A percentile compares a stretch with the other conserved stretches of the same genome.
phyloP scores from a whole-genome alignment of 1,140 invertebrate species.

The Centruroides sculpturatus region DNA sequence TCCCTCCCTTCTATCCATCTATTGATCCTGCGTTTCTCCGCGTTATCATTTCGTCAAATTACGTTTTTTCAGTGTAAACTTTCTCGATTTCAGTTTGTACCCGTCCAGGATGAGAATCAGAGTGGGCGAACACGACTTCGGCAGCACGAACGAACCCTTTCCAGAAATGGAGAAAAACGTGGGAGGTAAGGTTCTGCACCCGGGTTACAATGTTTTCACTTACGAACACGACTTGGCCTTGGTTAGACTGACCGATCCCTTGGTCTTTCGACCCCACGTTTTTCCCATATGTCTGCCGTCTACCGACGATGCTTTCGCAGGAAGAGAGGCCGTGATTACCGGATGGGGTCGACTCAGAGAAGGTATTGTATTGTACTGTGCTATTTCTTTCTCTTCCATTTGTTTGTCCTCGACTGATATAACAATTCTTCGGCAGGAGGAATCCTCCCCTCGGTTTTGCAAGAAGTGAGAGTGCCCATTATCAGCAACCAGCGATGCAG shows the following conservation, averaged over 20 bases:
- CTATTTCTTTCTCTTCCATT: neutral
- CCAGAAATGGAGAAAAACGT: conserved; percentile 71
- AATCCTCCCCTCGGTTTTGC: conserved; percentile 70
- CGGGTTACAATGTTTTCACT: conserved; percentile 77
- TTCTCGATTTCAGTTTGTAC: conserved; percentile 48
- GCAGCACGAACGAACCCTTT: conserved; percentile 69
- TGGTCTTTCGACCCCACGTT: conserved; percentile 48
- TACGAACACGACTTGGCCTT: conserved; percentile 86
- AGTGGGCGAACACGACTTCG: conserved; percentile 77
- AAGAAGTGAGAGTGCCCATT: conserved; percentile 80
- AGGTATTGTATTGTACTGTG: conserved; percentile 31
- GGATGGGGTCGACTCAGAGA: conserved; percentile 86
- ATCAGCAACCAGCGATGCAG: conserved; percentile 83
- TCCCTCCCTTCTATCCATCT: neutral
- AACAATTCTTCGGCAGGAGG: conserved; percentile 45
- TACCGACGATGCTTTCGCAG: conserved; percentile 62
- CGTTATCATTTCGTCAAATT: neutral
- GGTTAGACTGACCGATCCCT: conserved; percentile 75
- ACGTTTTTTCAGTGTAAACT: too few species aligned
- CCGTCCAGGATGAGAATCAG: conserved; percentile 75
- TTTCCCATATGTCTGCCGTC: conserved; percentile 78
- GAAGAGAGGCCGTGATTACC: conserved; percentile 71
- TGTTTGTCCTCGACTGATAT: neutral
- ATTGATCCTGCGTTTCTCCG: neutral
- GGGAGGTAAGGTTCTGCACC: conserved; percentile 79